Evolutionary conservation across 2,113 vertebrate genomes (phyloP).

Genomic region (Brevimyrus niger): DNA sequence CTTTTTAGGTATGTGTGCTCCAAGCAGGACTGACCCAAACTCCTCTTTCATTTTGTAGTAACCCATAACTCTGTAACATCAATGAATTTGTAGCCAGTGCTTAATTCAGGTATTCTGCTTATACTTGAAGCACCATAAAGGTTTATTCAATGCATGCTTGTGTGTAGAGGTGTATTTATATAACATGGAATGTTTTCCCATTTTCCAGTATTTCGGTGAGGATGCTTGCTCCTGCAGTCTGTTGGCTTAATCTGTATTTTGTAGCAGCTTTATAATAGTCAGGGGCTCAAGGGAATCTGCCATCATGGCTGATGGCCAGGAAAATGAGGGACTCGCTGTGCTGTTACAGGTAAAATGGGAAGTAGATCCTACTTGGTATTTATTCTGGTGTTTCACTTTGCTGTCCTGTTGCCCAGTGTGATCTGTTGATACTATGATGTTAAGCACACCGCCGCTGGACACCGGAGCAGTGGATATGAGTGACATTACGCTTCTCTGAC

Average conservation of each 20-base stretch:
- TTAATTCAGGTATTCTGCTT: neutral
- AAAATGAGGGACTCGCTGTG: neutral
- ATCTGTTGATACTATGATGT: neutral
- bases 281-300: neutral
- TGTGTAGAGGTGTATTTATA: neutral
- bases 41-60: neutral
- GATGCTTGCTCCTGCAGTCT: neutral
- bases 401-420: neutral
- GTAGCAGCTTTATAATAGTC: neutral
- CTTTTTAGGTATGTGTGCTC: neutral
- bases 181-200: neutral
- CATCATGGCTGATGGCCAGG: neutral
- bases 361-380: too few species aligned
- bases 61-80: neutral
- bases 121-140: neutral
- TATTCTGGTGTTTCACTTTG: neutral
- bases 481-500: neutral
- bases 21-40: neutral
- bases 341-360: neutral
- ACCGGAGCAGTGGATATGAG: neutral
- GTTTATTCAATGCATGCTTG: neutral
- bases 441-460: neutral
- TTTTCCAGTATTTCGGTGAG: neutral
- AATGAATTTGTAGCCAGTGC: neutral
- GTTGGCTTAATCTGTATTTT: neutral